Conservation (phyloP, 2,113 vertebrate genomes). For the Labrus mixtus region DNA sequence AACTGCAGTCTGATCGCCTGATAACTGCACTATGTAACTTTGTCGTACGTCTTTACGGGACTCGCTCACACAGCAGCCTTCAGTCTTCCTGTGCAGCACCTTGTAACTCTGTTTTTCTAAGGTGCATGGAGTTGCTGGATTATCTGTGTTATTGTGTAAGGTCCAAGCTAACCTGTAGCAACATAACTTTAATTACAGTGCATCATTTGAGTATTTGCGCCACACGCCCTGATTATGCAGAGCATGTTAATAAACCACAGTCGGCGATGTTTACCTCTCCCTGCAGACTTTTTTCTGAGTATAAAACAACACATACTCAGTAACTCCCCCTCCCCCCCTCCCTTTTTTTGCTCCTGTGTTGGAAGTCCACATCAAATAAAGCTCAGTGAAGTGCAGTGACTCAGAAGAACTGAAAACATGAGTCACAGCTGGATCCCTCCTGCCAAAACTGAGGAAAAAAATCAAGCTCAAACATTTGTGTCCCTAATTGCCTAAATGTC, state of each 20-base stretch:
- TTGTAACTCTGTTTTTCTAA: too few species aligned
- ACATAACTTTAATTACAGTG: too few species aligned
- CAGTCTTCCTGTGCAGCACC: too few species aligned
- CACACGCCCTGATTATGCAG: neutral
- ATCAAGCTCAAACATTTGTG: neutral
- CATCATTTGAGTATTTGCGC: too few species aligned
- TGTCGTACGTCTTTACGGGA: too few species aligned
- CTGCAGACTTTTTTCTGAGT: neutral
- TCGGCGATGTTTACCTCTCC: slow-evolving; percentile 2
- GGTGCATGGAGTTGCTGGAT: too few species aligned
- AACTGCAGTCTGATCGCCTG: too few species aligned
- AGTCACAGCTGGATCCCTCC: neutral
- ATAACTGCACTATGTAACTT: too few species aligned
- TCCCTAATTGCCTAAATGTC: neutral
- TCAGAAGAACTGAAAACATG: slow-evolving; percentile 8
- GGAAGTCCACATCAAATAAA: neutral
- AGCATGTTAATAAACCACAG: neutral
- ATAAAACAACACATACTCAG: neutral
- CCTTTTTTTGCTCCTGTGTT: neutral
- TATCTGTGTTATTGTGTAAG: too few species aligned
- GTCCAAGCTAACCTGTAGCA: too few species aligned
- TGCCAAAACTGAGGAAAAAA: neutral
- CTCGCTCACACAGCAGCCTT: too few species aligned
- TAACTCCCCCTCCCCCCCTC: neutral
- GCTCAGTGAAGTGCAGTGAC: slow-evolving; percentile 10